Conservation (phyloP, 2,113 vertebrate genomes). For the Mystacornis crossleyi region DNA sequence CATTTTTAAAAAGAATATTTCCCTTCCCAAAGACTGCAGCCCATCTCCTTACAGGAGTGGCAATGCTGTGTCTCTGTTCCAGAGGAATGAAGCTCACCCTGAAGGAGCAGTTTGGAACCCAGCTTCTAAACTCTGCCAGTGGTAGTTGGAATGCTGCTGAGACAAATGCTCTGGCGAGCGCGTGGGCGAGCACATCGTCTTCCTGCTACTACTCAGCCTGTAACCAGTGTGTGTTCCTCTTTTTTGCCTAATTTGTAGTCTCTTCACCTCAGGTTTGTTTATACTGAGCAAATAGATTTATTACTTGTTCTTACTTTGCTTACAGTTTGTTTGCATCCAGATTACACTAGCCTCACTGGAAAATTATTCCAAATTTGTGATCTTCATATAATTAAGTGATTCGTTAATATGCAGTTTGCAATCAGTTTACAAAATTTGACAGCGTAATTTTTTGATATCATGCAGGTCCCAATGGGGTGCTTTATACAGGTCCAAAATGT, state of each 20-base stretch:
- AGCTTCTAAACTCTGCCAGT: neutral
- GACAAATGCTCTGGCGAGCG: fast-evolving
- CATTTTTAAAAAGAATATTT: neutral
- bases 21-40: neutral
- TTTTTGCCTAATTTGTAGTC: conserved; percentile 1
- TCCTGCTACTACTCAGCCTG: neutral
- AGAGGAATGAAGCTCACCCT: neutral
- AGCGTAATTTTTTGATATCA: neutral
- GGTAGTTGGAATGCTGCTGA: neutral
- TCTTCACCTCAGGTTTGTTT: conserved; percentile 7
- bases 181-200: fast-evolving
- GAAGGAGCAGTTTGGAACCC: neutral
- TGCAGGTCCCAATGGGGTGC: neutral
- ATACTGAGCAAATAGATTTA: neutral
- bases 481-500: neutral
- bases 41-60: neutral
- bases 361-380: neutral
- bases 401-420: neutral
- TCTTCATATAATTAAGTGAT: conserved; percentile 10
- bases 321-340: conserved; percentile 13
- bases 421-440: neutral
- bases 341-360: neutral
- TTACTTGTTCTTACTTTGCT: neutral
- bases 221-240: neutral
- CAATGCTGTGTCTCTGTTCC: neutral